phyloP scores from a whole-genome alignment of 2,888 invertebrate genomes.

The Gryllus longicercus region DNA sequence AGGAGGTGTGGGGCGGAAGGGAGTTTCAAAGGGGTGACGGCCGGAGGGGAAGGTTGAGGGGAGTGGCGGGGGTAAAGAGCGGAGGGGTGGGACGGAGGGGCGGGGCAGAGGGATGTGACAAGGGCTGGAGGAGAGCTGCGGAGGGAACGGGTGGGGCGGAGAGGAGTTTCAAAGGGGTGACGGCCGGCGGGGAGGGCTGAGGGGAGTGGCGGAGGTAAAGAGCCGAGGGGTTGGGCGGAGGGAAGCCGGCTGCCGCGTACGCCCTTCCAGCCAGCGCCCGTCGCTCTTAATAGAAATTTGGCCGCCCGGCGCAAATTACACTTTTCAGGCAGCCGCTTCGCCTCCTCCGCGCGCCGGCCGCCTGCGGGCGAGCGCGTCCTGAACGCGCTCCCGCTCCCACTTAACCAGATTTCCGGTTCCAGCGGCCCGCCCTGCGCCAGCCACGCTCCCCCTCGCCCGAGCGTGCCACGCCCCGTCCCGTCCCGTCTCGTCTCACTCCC shows the following conservation, averaged over 20 bases:
- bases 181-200: background rate
- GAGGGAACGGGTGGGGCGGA: too few relatives aligned
- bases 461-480: too few relatives aligned
- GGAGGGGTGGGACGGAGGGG: too few relatives aligned
- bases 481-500: too few relatives aligned
- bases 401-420: background rate
- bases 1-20: background rate
- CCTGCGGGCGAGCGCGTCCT: background rate
- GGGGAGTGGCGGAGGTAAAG: background rate
- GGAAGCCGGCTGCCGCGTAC: background rate
- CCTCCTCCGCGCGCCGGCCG: background rate
- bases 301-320: background rate
- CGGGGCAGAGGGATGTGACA: too few relatives aligned
- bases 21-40: background rate
- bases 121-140: too few relatives aligned
- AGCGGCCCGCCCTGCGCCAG: background rate
- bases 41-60: background rate
- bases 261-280: background rate
- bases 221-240: background rate
- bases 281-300: conserved; percentile 17
- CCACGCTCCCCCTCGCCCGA: background rate
- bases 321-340: background rate
- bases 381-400: background rate
- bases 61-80: too few relatives aligned
- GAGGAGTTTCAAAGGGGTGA: too few relatives aligned